Conservation (phyloP, 2,113 vertebrate species). For the Tonatia bakeri region DNA sequence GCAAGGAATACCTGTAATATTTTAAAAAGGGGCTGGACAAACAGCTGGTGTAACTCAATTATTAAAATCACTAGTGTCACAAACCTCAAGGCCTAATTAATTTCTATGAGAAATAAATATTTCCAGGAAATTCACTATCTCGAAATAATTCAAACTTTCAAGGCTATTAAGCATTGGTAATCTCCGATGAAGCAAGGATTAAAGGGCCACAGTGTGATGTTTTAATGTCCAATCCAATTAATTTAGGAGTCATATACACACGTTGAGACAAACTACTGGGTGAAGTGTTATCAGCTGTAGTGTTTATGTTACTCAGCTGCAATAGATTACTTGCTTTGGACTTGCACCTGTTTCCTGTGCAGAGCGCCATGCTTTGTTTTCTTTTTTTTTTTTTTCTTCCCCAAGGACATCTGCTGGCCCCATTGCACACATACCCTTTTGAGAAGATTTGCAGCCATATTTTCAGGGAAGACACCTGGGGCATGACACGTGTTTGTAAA, state of each 20-base stretch:
- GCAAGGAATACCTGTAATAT: neutral
- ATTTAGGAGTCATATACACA: neutral
- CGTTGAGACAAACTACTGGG: neutral
- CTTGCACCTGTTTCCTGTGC: neutral
- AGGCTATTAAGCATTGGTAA: neutral
- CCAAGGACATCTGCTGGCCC: neutral
- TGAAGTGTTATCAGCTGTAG: neutral
- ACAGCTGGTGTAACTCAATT: neutral
- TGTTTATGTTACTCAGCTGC: neutral
- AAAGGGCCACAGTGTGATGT: neutral
- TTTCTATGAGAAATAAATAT: neutral
- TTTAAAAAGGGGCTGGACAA: neutral
- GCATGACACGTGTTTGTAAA: neutral
- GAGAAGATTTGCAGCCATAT: neutral
- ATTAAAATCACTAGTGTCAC: neutral
- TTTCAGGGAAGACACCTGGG: neutral
- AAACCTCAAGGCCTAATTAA: neutral
- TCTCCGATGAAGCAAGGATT: neutral
- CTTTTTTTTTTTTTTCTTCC: neutral
- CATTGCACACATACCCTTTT: neutral
- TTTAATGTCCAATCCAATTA: constrained; percentile 2
- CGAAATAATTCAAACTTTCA: neutral
- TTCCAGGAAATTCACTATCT: neutral
- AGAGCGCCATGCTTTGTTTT: neutral
- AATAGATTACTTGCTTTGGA: neutral